Evolutionary conservation across 2,888 invertebrate genomes (phyloP), one percentile per base, ranked within the genome.

Genomic region (Masnerella sp.): DNA sequence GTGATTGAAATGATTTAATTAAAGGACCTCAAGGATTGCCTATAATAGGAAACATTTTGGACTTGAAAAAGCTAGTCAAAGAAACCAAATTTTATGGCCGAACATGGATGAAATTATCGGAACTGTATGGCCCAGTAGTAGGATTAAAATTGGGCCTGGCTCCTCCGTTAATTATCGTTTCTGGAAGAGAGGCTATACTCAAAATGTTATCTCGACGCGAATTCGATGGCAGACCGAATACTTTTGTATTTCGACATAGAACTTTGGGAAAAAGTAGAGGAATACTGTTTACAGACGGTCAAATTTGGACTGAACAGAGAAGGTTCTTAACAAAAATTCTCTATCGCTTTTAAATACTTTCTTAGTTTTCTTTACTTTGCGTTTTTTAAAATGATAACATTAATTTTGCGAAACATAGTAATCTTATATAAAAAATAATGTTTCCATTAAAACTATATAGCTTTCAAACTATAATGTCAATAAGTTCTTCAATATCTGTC

Each of bases 171-270:
- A 90, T 93, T 1, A 88, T 92, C 0, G 91, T 92, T 1, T 91
- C 90, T 12, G 92, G 93, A 0, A 88, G 90, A n/a, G 89, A 91
- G 40, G 91, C 91, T 42, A 89, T 93, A 3, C 88, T 89, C 12
- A 91, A 92, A 81, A 90, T 93, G 18, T 89, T 93, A 47, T 88
- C 88, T 1, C 88, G 90, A 5, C 90, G 90, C 9, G 92, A 92
- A 74, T 93, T 93, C 78, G 92, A 93, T 79, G 93, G 92, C 0
- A 88, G 94, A 74, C 93, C 93, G 0, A 90, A 92, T 75, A 92
- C 90, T 28, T 93, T 92, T 82, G 90, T 93, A 77, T 90, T 91
- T 75, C 88, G 90, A 61, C 85, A 92, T 72, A 88, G 93, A 69
- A 91, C 92, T 28, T 90, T 92, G 62, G 93, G 93, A 12, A 89